phyloP scores from a whole-genome alignment of 2,888 invertebrate species.

The Venusia cambrica region DNA sequence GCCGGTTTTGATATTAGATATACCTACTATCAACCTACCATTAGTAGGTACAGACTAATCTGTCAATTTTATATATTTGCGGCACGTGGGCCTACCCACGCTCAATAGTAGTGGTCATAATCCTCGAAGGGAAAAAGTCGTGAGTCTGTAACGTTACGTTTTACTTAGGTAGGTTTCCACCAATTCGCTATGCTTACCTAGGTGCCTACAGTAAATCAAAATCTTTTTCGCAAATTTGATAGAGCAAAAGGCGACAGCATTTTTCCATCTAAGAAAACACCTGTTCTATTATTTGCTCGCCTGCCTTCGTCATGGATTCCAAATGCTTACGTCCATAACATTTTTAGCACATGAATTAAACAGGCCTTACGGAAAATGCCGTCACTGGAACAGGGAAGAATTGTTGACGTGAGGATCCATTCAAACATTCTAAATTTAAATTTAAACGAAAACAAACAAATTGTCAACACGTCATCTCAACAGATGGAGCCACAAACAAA shows the following conservation, averaged over 20 bases:
- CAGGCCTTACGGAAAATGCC: slow-evolving; percentile 21
- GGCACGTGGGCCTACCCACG: no score
- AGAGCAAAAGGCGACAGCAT: slow-evolving; percentile 1
- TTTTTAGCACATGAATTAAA: slow-evolving; percentile 20
- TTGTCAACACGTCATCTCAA: slow-evolving; percentile 28
- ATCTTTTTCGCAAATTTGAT: slow-evolving; percentile 6
- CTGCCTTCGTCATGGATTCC: slow-evolving; percentile 19
- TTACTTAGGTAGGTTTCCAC: no score
- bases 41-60: no score
- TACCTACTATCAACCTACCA: no score
- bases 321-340: slow-evolving; percentile 24
- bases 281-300: slow-evolving; percentile 21
- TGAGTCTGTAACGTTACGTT: no score
- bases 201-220: no score
- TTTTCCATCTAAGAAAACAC: slow-evolving; percentile 14
- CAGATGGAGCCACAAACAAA: slow-evolving; percentile 27
- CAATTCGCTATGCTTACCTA: no score
- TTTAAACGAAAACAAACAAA: slow-evolving; percentile 32
- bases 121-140: no score
- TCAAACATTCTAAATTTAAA: slow-evolving; percentile 35
- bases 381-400: slow-evolving; percentile 26
- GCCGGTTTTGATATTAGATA: no score
- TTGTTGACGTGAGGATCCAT: slow-evolving; percentile 33
- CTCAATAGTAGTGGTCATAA: no score
- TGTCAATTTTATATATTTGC: no score